These are phyloP conservation scores for Leptocoma aspasia DNA, from an alignment of 2,113 vertebrate species.

Conservation along the genomic window DNA sequence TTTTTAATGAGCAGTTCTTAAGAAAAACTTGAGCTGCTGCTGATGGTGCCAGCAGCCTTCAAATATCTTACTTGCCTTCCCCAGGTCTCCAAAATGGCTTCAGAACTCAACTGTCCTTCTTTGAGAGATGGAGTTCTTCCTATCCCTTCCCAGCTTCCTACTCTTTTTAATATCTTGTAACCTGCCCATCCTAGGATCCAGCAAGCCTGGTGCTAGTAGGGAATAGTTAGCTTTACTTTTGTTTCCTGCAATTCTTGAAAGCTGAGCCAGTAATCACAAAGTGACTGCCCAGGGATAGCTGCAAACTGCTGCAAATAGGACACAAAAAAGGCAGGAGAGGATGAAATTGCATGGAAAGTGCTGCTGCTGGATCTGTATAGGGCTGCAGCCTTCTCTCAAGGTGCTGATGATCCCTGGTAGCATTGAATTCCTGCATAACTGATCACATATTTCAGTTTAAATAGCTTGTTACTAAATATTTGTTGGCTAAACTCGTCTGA, in stretches of 20 bases:
- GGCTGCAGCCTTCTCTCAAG: conserved; percentile 2
- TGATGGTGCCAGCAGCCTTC: background rate
- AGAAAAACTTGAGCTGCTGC: background rate
- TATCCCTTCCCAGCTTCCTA: background rate
- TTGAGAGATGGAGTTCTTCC: background rate
- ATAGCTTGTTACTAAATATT: background rate
- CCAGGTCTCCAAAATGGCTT: background rate
- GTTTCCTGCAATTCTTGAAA: conserved; percentile 71
- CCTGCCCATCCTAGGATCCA: background rate
- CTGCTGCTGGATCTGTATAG: background rate
- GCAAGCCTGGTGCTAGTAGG: conserved; percentile 42
- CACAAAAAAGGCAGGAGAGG: conserved; percentile 2
- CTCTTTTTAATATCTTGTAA: background rate
- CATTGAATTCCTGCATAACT: background rate
- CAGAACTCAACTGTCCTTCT: background rate
- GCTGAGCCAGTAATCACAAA: conserved; percentile 68
- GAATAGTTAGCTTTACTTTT: conserved; percentile 36
- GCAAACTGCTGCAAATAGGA: conserved; percentile 14
- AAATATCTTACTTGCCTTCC: background rate
- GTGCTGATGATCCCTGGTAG: conserved; percentile 39
- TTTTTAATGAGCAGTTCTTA: background rate
- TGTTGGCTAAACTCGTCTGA: background rate
- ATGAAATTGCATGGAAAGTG: background rate
- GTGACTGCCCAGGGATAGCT: conserved; percentile 42
- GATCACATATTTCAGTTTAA: conserved; percentile 33